Base-by-base conservation (phyloP, 2,888 invertebrate genomes). In the Stramonita haemastoma region DNA sequence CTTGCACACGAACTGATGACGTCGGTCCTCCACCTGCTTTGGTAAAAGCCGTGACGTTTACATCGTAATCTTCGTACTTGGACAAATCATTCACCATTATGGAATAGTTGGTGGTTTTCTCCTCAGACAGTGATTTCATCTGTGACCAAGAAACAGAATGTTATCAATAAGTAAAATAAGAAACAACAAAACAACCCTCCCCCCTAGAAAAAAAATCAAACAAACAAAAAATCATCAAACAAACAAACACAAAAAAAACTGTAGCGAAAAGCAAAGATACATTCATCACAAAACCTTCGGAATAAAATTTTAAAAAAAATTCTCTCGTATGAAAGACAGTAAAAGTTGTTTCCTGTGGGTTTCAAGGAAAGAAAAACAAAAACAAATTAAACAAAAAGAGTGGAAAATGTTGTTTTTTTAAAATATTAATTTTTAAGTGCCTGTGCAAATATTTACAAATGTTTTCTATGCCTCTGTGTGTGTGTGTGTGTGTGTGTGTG, bases 61-160 rank as follows among this genome's bases (percentile, higher is more conserved):
- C 84, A 8, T 56, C 17, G 85, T 89, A 89, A 36, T 89, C 56
- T 34, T 89, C 89, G 73, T 89, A 89, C 26, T 60, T 66, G 32
- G 89, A 89, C 36, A 89, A 85, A 0, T 77, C 29, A 46, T 66
- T 73, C 73, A 88, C 34, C 4, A 46, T 4, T 17, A 81, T 4
- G 66, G 26, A 66, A 66, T 66, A 1, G 19, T 66, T 66, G 19
- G 26, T 17, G 4, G 26, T 66, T 17, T 66, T 66, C 17, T 17
- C 66, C 1, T 13, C 66, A 66, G 66, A 66, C 66, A 6, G 66
- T 26, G 17, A 26, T 2, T 22, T 4, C 26, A 26, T 46, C 46
- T 46, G 46, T 46, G 4, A 8, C 46, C 26, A 66, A 66, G 26
- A 66, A 79, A 13, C 79, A 79, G n/a, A 79, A 26, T 32, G n/a